phyloP scores from a whole-genome alignment of 2,797 vertebrate species.

The Oreochromis mossambicus region DNA sequence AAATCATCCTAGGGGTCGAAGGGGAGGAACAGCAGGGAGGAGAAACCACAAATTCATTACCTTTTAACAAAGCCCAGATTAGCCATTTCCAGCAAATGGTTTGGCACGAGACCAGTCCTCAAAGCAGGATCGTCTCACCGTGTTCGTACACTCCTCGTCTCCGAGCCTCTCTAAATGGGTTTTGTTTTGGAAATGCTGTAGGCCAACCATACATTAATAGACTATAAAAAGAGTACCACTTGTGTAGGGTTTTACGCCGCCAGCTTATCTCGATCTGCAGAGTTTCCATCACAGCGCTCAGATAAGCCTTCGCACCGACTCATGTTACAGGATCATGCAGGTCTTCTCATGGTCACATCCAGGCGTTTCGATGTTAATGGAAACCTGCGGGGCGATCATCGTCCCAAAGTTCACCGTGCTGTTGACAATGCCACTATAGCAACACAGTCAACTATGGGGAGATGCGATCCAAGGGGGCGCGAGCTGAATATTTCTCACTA shows the following conservation, averaged over 20 bases:
- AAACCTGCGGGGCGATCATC: slow-evolving; percentile 13
- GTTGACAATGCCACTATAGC: slow-evolving; percentile 46
- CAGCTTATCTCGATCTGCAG: slow-evolving; percentile 58
- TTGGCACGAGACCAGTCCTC: slow-evolving; percentile 34
- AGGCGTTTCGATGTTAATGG: slow-evolving; percentile 24
- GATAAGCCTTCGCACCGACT: slow-evolving; percentile 42
- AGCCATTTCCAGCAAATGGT: slow-evolving; percentile 32
- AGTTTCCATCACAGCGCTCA: slow-evolving; percentile 54
- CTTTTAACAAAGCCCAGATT: slow-evolving; percentile 47
- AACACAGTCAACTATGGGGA: slow-evolving; percentile 30
- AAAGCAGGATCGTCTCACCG: slow-evolving; percentile 36
- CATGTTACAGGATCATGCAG: slow-evolving; percentile 39
- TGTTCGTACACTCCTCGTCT: neutral
- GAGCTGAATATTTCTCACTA: neutral
- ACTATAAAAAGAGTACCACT: slow-evolving; percentile 55
- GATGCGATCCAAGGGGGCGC: neutral
- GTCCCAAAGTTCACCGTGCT: slow-evolving; percentile 12
- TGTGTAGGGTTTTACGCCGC: slow-evolving; percentile 40
- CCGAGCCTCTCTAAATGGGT: neutral
- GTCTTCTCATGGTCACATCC: slow-evolving; percentile 38
- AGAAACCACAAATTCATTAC: slow-evolving; percentile 49
- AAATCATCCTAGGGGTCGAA: slow-evolving; percentile 11
- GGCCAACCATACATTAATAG: slow-evolving; percentile 45
- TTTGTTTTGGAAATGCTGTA: slow-evolving; percentile 56
- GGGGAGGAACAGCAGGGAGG: neutral